A percentile compares a stretch with the other conserved stretches of the same genome.
Conservation (phyloP, 1,140 invertebrate species). For the Heliothis subflexa region DNA sequence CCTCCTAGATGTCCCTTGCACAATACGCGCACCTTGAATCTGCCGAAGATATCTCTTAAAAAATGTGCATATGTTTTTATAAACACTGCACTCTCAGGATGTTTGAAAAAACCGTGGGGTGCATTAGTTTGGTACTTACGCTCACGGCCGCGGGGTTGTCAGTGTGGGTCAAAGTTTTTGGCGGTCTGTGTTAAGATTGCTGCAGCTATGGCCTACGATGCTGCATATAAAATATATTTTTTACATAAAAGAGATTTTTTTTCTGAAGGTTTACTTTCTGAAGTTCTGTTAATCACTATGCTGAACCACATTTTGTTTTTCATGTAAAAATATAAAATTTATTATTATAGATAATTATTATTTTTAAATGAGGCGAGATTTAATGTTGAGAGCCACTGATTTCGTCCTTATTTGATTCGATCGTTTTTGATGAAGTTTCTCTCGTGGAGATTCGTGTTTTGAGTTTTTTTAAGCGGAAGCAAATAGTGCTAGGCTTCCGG, state of each 20-base stretch:
- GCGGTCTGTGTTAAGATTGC: neutral
- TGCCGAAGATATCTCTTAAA: conserved; percentile 76
- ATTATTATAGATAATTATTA: too few species aligned
- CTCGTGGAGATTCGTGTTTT: conserved; percentile 56
- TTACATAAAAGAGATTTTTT: too few species aligned
- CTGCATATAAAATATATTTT: neutral
- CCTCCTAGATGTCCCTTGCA: conserved; percentile 76
- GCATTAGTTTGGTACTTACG: conserved; percentile 50
- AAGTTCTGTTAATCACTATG: neutral
- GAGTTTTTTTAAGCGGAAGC: conserved; percentile 65
- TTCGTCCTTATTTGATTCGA: conserved; percentile 65
- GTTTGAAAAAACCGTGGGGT: conserved; percentile 71
- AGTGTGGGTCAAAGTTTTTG: conserved; percentile 28
- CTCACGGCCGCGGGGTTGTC: neutral
- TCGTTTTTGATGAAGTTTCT: conserved; percentile 62
- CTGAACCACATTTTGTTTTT: too few species aligned
- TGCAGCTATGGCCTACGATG: neutral
- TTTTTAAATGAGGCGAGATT: neutral
- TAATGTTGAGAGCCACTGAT: conserved; percentile 64
- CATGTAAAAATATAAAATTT: too few species aligned
- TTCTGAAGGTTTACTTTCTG: too few species aligned
- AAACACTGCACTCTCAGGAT: conserved; percentile 70
- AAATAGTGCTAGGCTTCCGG: conserved; percentile 58
- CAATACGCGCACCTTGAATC: conserved; percentile 77
- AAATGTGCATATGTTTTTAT: conserved; percentile 85